A percentile compares a stretch with the other conserved stretches of the same genome.
Evolutionary conservation across 2,797 vertebrate genomes (phyloP).

Genomic region (Darevskia nairensis): DNA sequence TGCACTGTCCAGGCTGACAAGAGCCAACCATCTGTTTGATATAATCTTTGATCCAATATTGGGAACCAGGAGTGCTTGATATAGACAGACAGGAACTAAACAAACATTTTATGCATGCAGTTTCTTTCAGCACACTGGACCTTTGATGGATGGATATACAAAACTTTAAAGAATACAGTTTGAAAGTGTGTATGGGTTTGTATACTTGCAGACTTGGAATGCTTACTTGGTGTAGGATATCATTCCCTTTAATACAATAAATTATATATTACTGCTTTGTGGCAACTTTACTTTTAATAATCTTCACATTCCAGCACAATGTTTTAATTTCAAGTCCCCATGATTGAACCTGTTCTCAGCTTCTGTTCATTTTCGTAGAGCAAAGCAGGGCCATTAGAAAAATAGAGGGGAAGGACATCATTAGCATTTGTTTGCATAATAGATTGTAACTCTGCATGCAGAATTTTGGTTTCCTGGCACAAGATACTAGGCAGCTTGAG

Average conservation of each 20-base stretch:
- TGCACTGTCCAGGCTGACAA: background rate
- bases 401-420: background rate
- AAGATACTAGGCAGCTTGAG: background rate
- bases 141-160: background rate
- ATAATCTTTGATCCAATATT: background rate
- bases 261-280: background rate
- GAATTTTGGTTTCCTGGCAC: background rate
- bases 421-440: background rate
- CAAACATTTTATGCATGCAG: background rate
- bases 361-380: background rate
- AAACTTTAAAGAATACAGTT: background rate
- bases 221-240: background rate
- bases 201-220: background rate
- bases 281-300: conserved; percentile 10
- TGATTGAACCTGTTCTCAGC: background rate
- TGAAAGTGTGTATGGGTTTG: background rate
- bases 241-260: background rate
- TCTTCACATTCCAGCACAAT: background rate
- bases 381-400: background rate
- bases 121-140: background rate
- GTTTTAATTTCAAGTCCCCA: background rate
- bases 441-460: background rate
- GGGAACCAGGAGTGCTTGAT: conserved; percentile 4
- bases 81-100: background rate
- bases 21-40: conserved; percentile 8